Percentiles rank a stretch among this genome's conserved stretches.
phyloP scores from a whole-genome alignment of 2,888 invertebrate genomes.

The Drosophila parthenogenetica region DNA sequence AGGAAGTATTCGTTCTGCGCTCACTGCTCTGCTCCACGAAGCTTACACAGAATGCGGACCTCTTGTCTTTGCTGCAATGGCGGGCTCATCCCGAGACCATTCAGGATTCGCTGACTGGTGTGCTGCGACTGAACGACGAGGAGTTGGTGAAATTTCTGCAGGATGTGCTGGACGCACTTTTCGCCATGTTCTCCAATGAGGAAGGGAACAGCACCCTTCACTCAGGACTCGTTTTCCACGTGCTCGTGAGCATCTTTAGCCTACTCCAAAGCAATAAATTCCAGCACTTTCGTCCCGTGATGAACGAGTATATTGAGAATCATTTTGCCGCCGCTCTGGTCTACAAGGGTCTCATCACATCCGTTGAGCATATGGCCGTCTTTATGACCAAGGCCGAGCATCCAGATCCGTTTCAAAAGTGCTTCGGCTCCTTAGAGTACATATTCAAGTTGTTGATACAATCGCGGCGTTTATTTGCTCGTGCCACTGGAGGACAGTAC shows the following conservation, averaged over 20 bases:
- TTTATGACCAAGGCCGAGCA: constrained; percentile 94
- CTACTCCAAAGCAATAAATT: constrained; percentile 95
- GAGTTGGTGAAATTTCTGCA: constrained; percentile 97
- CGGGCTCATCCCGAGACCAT: constrained; percentile 94
- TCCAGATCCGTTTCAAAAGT: constrained; percentile 95
- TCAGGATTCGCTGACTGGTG: constrained; percentile 92
- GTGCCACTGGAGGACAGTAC: constrained; percentile 94
- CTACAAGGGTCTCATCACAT: constrained; percentile 95
- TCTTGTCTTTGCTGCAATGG: constrained; percentile 96
- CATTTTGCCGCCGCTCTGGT: constrained; percentile 98
- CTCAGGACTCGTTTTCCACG: constrained; percentile 96
- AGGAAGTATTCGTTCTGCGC: constrained; percentile 92
- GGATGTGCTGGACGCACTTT: constrained; percentile 96
- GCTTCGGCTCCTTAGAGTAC: constrained; percentile 95
- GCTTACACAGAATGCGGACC: constrained; percentile 96
- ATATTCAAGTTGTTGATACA: constrained; percentile 97
- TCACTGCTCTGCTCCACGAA: constrained; percentile 98
- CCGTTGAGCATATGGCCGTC: constrained; percentile 95
- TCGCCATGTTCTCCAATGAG: constrained; percentile 96
- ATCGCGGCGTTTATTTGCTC: constrained; percentile 92
- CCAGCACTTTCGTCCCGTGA: constrained; percentile 96
- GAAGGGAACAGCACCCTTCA: constrained; percentile 95
- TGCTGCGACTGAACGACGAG: constrained; percentile 93
- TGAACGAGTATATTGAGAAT: constrained; percentile 96
- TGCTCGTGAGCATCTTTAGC: constrained; percentile 96